Percentiles rank a stretch among this genome's conserved stretches.
Conservation (phyloP, 2,113 vertebrate genomes). For the Pycnonotus jocosus region DNA sequence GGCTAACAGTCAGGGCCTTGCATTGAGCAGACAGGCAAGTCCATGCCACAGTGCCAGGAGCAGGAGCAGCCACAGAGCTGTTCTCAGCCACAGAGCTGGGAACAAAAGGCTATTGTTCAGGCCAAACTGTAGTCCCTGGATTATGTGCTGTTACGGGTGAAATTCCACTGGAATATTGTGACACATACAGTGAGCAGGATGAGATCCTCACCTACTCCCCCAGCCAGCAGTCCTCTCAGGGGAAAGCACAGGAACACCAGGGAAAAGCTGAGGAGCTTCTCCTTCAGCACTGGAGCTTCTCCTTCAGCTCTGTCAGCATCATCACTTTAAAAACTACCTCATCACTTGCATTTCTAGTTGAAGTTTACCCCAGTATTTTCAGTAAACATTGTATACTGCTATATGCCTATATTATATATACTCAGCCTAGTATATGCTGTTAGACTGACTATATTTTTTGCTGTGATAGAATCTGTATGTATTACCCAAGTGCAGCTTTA, state of each 20-base stretch:
- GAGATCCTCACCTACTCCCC: not conserved
- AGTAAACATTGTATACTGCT: not conserved
- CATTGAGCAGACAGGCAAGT: not conserved
- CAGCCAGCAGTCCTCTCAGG: not conserved
- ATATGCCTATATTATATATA: not conserved
- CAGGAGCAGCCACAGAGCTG: not conserved
- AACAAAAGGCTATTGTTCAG: not conserved
- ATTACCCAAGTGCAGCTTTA: not conserved
- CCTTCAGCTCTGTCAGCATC: not conserved
- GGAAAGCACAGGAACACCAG: not conserved
- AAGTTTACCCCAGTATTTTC: not conserved
- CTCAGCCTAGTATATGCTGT: not conserved
- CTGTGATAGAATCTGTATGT: not conserved
- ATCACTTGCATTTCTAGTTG: not conserved
- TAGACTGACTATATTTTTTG: not conserved
- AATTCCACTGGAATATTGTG: not conserved
- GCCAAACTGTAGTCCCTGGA: fast-evolving
- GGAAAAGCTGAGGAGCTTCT: not conserved
- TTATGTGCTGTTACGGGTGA: not conserved
- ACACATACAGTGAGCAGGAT: not conserved
- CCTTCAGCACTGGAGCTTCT: not conserved
- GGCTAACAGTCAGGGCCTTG: not conserved
- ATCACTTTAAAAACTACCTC: not conserved
- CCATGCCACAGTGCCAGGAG: not conserved
- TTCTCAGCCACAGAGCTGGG: not conserved